Conservation (phyloP, 2,888 invertebrate species). For the Eristalis arbustorum region DNA sequence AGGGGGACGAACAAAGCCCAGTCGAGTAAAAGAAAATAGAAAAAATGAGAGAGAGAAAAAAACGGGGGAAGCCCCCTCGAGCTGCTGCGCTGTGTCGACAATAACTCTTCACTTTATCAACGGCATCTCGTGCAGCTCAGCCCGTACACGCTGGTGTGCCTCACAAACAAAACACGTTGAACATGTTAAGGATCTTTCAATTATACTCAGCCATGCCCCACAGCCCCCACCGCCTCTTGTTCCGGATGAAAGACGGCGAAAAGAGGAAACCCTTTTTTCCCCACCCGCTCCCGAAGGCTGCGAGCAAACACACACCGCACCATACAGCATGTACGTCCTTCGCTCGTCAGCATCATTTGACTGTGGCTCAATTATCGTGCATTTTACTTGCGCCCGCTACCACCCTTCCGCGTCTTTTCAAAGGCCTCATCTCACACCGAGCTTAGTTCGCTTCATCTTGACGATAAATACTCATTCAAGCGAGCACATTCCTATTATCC, state of each 20-base stretch:
- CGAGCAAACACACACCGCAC: constrained; percentile 30
- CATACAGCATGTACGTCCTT: constrained; percentile 16
- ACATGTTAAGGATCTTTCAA: constrained; percentile 58
- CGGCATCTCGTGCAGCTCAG: constrained; percentile 14
- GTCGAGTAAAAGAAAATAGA: background rate
- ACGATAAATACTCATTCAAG: constrained; percentile 67
- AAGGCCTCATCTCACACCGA: background rate
- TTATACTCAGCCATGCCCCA: constrained; percentile 27
- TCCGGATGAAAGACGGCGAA: constrained; percentile 10
- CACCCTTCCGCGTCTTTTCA: constrained; percentile 26
- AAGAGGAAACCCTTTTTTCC: constrained; percentile 8
- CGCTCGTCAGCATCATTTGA: constrained; percentile 41
- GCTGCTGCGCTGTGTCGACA: constrained; percentile 48
- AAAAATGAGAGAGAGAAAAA: background rate
- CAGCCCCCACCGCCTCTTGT: constrained; percentile 23
- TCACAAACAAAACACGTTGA: constrained; percentile 19
- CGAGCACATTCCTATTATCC: constrained; percentile 62
- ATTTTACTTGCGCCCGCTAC: constrained; percentile 2
- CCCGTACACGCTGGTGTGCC: background rate
- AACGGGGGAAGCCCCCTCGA: constrained; percentile 20
- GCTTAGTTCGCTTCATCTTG: constrained; percentile 36
- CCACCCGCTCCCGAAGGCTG: background rate
- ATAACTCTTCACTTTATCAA: constrained; percentile 59
- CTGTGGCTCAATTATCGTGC: constrained; percentile 48
- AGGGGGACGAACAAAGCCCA: constrained; percentile 11